Conservation (phyloP, 2,888 invertebrate species). For the Antitype chi region DNA sequence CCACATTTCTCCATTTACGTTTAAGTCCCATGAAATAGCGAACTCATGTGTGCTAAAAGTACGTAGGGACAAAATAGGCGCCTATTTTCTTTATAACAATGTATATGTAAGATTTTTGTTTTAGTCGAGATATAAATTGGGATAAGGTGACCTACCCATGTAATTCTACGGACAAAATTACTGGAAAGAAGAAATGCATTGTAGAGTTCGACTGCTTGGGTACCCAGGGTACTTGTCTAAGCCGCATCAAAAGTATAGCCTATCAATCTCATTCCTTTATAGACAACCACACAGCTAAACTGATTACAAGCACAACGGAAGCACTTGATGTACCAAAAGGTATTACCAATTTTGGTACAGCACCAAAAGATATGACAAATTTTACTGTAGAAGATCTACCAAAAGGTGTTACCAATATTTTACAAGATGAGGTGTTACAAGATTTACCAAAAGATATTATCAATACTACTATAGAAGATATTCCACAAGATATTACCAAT, state of each 20-base stretch:
- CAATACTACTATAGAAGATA: too few relatives aligned
- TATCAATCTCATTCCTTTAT: conserved; percentile 3
- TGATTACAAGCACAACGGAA: not conserved
- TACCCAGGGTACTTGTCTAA: not conserved
- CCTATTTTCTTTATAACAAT: not conserved
- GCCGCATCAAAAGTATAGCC: not conserved
- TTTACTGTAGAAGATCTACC: too few relatives aligned
- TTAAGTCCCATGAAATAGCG: not conserved
- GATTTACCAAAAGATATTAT: too few relatives aligned
- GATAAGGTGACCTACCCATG: conserved; percentile 12
- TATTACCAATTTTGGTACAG: too few relatives aligned
- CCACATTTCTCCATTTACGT: not conserved
- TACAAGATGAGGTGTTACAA: too few relatives aligned
- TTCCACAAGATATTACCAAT: too few relatives aligned
- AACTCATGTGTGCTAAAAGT: not conserved
- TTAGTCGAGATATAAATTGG: conserved; percentile 28
- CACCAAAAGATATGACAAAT: too few relatives aligned
- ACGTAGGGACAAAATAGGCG: not conserved
- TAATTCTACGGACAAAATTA: conserved; percentile 17
- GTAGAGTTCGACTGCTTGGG: conserved; percentile 30
- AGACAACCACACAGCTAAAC: not conserved
- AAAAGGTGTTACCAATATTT: too few relatives aligned
- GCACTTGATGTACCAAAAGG: not conserved
- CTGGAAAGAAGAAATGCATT: conserved; percentile 23
- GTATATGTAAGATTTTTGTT: not conserved